Base-by-base conservation (phyloP, 2,797 vertebrate genomes). In the Rousettus madagascariensis region DNA sequence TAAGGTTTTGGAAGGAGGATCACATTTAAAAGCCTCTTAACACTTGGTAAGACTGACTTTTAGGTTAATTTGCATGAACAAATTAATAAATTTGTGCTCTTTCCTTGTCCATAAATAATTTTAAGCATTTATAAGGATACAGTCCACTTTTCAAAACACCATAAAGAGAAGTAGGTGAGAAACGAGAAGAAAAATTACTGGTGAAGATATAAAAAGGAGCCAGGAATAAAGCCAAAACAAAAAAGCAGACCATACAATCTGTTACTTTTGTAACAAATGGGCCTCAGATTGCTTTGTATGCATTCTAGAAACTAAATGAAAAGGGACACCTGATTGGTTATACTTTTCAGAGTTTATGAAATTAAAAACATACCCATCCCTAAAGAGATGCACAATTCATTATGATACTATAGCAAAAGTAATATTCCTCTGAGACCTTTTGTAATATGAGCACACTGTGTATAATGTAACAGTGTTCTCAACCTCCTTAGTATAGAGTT, bases 251-350 rank as follows among this genome's bases (percentile, higher is more conserved):
- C 11, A n/a, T 38, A 55, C 0, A 80, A 11, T 80, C 30, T 86
- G 51, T 63, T 91, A 33, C 49, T 87, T 26, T 75, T 91, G 5
- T 68, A 90, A 59, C n/a, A 51, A 30, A 82, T 43, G 16, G 55
- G 38, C 49, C 28, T 78, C 63, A 72, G 30, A 30, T 63, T 49
- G 46, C 41, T 87, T 57, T 74, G 46, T n/a, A 59, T 53, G 66
- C 51, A 49, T 46, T 88, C 85, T 90, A 90, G 80, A 92, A 82
- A 92, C 49, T 20, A 41, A 92, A 82, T 38, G 15, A 80, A 91
- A 84, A 43, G 53, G 65, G 30, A 55, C 9, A 33, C 93, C 77
- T 90, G 61, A 49, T 91, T 78, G 69, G 51, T 59, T 89, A 33
- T 66, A 53, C 28, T 46, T 30, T 92, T 82, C 17, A 69, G 43